phyloP scores from a whole-genome alignment of 2,797 vertebrate genomes.

The Tympanoctomys barrerae region DNA sequence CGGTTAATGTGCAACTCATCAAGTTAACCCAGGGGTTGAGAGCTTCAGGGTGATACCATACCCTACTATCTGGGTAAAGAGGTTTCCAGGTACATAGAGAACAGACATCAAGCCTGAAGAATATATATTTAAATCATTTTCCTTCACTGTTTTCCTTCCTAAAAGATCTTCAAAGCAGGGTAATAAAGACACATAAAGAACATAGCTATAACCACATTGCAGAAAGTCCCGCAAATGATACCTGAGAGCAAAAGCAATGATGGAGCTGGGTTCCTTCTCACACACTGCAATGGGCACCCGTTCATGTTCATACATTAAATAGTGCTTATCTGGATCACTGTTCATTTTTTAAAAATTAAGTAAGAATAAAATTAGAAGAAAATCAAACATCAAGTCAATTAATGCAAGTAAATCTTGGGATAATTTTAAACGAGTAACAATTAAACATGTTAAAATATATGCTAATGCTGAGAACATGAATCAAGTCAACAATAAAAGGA shows the following conservation, averaged over 20 bases:
- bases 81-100: slow-evolving; percentile 55
- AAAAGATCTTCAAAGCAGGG: not conserved
- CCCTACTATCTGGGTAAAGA: not conserved
- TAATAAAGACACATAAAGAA: not conserved
- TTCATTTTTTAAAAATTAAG: slow-evolving; percentile 21
- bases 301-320: slow-evolving; percentile 98
- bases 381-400: slow-evolving; percentile 15
- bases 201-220: not conserved
- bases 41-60: slow-evolving; percentile 28
- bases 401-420: slow-evolving; percentile 53
- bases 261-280: slow-evolving; percentile 98
- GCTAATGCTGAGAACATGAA: slow-evolving; percentile 15
- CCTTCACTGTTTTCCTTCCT: not conserved
- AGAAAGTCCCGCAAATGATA: slow-evolving; percentile 80
- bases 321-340: slow-evolving; percentile 99
- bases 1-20: slow-evolving; percentile 3
- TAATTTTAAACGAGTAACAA: slow-evolving; percentile 47
- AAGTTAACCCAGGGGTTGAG: slow-evolving; percentile 26
- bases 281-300: slow-evolving; percentile 98
- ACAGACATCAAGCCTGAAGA: not conserved
- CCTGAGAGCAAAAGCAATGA: slow-evolving; percentile 99
- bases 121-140: slow-evolving; percentile 41
- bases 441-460: slow-evolving; percentile 59
- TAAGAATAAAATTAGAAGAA: slow-evolving; percentile 47
- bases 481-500: slow-evolving; percentile 37